Evolutionary conservation across 2,888 invertebrate genomes (phyloP).

Genomic region (Eumerus sabulonum): DNA sequence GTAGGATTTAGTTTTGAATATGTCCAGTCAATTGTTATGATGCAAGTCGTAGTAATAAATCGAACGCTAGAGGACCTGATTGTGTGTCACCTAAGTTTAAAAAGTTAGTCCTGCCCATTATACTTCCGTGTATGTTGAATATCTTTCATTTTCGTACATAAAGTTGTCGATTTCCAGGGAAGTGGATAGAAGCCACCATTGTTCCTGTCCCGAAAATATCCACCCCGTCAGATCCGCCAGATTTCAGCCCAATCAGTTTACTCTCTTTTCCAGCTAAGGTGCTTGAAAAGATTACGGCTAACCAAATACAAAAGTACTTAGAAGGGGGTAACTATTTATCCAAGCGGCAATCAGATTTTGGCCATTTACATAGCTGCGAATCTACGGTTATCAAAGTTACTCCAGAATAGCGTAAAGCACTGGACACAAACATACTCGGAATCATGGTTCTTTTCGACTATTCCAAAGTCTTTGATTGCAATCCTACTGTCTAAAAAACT

Average conservation of each 20-base stretch:
- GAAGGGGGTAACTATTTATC: not conserved
- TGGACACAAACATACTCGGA: not conserved
- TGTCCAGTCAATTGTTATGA: constrained; percentile 4
- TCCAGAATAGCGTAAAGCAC: constrained; percentile 2
- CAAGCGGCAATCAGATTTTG: constrained; percentile 12
- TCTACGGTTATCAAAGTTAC: constrained; percentile 13
- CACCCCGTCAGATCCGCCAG: not conserved
- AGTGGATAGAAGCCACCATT: not conserved
- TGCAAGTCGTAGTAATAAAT: constrained; percentile 9
- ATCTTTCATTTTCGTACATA: too few species aligned
- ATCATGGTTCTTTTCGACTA: not conserved
- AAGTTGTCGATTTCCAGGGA: not conserved
- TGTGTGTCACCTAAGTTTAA: not conserved
- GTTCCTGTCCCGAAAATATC: not conserved
- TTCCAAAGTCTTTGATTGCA: too few species aligned
- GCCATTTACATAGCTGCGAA: constrained; percentile 4
- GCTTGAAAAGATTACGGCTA: not conserved
- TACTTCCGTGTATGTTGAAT: too few species aligned
- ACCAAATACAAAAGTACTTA: constrained; percentile 2
- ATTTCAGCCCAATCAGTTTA: not conserved
- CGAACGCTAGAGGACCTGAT: constrained; percentile 1
- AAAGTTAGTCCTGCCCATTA: not conserved
- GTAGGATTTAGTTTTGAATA: not conserved
- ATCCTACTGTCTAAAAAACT: too few species aligned
- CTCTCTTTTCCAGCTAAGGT: constrained; percentile 2